Conservation (phyloP, 2,113 vertebrate genomes). For the Pholis gunnellus region DNA sequence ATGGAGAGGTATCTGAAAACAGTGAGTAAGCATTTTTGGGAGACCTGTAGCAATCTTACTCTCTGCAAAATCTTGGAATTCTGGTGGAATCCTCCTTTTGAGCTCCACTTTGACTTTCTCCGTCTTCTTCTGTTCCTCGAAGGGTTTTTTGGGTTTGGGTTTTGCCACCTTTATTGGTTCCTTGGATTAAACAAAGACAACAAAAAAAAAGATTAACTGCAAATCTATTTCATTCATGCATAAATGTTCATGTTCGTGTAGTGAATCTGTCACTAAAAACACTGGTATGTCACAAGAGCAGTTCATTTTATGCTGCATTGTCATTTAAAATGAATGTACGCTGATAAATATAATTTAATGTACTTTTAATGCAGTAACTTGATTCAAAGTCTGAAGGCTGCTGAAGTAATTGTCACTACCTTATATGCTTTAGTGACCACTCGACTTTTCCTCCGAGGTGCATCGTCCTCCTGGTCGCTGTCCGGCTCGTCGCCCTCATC, state of each 20-base stretch:
- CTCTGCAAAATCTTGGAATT: conserved; percentile 89
- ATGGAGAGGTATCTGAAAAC: neutral
- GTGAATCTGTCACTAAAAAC: neutral
- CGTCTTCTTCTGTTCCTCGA: conserved; percentile 77
- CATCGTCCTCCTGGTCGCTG: conserved; percentile 93
- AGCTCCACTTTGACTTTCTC: conserved; percentile 87
- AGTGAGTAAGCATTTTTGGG: neutral
- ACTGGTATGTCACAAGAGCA: neutral
- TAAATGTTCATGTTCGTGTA: neutral
- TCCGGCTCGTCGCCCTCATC: conserved; percentile 95
- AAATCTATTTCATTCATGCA: neutral
- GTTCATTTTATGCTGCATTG: neutral
- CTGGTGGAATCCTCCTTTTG: conserved; percentile 83
- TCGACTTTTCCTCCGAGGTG: conserved; percentile 90
- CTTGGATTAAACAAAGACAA: conserved; percentile 72
- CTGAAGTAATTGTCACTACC: conserved; percentile 72
- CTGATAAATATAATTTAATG: neutral
- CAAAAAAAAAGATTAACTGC: neutral
- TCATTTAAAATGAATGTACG: neutral
- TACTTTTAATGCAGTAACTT: neutral
- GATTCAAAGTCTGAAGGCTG: neutral
- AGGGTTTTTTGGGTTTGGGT: conserved; percentile 88
- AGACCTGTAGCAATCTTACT: conserved; percentile 80
- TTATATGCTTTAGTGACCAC: conserved; percentile 95
- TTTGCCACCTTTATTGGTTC: conserved; percentile 91